phyloP scores from a whole-genome alignment of 2,113 vertebrate genomes.

The Ciconia boyciana region DNA sequence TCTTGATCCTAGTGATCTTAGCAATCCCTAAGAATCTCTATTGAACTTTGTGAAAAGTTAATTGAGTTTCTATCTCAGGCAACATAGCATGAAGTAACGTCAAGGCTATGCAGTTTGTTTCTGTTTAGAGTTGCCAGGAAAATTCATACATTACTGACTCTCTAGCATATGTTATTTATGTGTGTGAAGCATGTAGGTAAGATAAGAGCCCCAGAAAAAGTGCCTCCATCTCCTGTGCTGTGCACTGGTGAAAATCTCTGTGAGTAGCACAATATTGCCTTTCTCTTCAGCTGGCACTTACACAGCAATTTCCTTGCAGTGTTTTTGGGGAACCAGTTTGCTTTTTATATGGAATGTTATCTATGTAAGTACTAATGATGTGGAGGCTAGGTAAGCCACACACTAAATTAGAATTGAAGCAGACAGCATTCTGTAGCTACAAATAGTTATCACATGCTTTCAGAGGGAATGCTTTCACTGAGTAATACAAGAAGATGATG shows the following conservation, averaged over 20 bases:
- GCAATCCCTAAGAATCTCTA: neutral
- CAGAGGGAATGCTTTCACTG: neutral
- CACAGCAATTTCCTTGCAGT: neutral
- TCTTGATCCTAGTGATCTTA: neutral
- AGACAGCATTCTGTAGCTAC: neutral
- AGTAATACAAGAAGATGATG: neutral
- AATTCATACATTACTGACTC: constrained; percentile 49
- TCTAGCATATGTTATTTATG: constrained; percentile 66
- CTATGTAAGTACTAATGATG: neutral
- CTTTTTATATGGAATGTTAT: neutral
- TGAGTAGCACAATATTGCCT: neutral
- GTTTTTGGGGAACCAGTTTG: neutral
- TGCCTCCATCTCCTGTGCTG: neutral
- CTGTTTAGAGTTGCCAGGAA: constrained; percentile 45
- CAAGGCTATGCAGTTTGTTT: constrained; percentile 23
- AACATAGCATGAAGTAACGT: constrained; percentile 46
- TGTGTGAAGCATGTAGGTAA: constrained; percentile 62
- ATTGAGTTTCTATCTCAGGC: constrained; percentile 55
- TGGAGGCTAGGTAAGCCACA: neutral
- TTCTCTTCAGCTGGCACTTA: neutral
- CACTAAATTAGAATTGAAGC: neutral
- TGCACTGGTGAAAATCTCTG: neutral
- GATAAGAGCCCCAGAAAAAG: constrained; percentile 41
- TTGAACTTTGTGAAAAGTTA: constrained; percentile 41
- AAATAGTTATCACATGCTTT: neutral